Evolutionary conservation across 2,888 invertebrate species (phyloP), one percentile per base, ranked within the genome.

Genomic region (Choristoneura rosaceana): DNA sequence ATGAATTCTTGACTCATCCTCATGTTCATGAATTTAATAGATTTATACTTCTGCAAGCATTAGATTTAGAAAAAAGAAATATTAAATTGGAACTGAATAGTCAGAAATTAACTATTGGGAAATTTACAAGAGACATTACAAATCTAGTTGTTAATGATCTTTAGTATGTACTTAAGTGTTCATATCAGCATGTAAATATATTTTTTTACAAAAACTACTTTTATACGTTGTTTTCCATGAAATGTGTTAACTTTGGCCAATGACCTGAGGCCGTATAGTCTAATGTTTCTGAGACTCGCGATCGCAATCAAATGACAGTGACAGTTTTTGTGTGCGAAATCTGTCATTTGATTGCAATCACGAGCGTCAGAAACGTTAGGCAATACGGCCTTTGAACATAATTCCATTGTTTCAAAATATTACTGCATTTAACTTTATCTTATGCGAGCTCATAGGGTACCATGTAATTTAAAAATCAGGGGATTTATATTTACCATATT

Each of bases 1-100:
- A 96, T 7, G 96, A 97, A 80, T 98, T 95, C 84, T 82, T 97
- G 65, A 89, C 92, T 64, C 96, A 97, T 94, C 96, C 97, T 0
- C 90, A 96, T 81, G 96, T 97, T 3, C 96, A 96, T 80, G 95
- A 96, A 63, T 96, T 96, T 73, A 97, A 97, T 88, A 94, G 96
- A 65, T 94, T 95, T 74, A 95, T 97, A 82, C 94, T 97, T 0
- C 89, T 90, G 77, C 96, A 96, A 81, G 96, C 96, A 83, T 81
- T 97, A 33, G 96, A 97, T 76, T 95, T 96, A 80, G 92, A 95
- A 73, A 87, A 94, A n/a, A 94, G 95, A 73, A 95, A 95, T 62
- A 86, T 96, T 17, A 95, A 95, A 78, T 93, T 97, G 60, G 93
- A 94, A 75, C 95, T 96, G 65, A 83, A 90, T 43, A 94, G 95